Conservation (phyloP, 2,888 invertebrate genomes). For the Ochlodes sylvanus region DNA sequence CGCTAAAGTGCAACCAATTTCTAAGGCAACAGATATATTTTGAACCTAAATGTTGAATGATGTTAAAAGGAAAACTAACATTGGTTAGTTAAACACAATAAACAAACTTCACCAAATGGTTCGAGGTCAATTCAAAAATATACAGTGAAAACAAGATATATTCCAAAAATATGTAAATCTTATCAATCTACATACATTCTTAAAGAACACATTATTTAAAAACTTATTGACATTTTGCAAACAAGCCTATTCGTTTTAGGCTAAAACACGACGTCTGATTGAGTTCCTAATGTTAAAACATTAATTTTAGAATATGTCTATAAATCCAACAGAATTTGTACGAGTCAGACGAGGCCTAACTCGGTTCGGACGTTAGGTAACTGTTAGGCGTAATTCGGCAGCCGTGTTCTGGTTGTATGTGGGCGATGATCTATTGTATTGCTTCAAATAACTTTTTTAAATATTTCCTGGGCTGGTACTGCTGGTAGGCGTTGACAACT, state of each 20-base stretch:
- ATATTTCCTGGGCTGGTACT: conserved; percentile 27
- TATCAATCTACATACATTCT: neutral
- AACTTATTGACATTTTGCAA: neutral
- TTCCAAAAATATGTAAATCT: too few relatives aligned
- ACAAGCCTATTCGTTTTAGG: neutral
- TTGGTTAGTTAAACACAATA: too few relatives aligned
- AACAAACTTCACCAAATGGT: too few relatives aligned
- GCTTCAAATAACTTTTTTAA: conserved; percentile 27
- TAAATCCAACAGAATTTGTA: neutral
- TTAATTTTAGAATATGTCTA: conserved; percentile 1
- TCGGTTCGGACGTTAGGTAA: conserved; percentile 11
- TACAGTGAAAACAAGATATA: too few relatives aligned
- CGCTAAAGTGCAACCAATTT: too few relatives aligned
- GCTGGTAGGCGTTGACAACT: conserved; percentile 40
- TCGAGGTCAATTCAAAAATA: too few relatives aligned
- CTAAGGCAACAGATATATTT: too few relatives aligned
- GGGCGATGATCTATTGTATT: conserved; percentile 47
- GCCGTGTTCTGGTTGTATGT: conserved; percentile 36
- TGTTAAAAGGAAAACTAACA: too few relatives aligned
- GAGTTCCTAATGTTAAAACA: conserved; percentile 2
- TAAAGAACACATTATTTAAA: neutral
- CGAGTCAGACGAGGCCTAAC: neutral
- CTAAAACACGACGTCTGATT: neutral
- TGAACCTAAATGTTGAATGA: too few relatives aligned
- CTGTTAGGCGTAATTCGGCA: conserved; percentile 37